A percentile compares a stretch with the other conserved stretches of the same genome.
These are phyloP conservation scores for Marmota monax DNA, from an alignment of 2,113 vertebrate genomes.

Conservation along the genomic window DNA sequence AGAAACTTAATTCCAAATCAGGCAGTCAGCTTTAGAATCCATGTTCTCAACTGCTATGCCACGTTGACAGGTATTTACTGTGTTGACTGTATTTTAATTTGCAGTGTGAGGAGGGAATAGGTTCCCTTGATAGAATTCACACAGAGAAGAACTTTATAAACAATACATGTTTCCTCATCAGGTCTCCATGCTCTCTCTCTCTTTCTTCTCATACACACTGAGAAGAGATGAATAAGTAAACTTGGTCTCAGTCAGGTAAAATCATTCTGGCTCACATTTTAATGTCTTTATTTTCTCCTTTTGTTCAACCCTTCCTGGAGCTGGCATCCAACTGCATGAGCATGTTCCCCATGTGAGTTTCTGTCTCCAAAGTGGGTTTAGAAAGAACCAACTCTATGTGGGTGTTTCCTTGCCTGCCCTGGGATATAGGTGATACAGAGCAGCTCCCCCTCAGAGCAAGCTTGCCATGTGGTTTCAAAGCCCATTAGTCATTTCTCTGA, in stretches of 20 bases:
- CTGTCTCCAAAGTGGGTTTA: not conserved
- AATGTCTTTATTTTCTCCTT: not conserved
- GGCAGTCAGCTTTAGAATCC: not conserved
- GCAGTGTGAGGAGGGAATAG: not conserved
- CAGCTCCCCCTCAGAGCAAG: no score
- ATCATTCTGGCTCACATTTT: not conserved
- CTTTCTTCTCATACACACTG: not conserved
- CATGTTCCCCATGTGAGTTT: not conserved
- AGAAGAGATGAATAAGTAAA: not conserved
- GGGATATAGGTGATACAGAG: not conserved
- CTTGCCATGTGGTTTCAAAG: not conserved
- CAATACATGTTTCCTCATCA: not conserved
- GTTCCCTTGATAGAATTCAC: not conserved
- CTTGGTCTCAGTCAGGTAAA: not conserved
- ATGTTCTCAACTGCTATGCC: not conserved
- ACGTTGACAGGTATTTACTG: not conserved
- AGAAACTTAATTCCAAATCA: not conserved
- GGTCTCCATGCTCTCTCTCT: not conserved
- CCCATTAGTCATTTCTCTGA: not conserved
- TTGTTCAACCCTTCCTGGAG: not conserved
- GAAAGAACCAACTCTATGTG: not conserved
- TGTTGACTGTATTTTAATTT: not conserved
- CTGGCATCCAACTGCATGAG: not conserved
- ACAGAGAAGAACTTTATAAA: not conserved
- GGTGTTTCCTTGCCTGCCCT: not conserved